Conservation (phyloP, 2,113 vertebrate species). For the Lampris megalopsis region DNA sequence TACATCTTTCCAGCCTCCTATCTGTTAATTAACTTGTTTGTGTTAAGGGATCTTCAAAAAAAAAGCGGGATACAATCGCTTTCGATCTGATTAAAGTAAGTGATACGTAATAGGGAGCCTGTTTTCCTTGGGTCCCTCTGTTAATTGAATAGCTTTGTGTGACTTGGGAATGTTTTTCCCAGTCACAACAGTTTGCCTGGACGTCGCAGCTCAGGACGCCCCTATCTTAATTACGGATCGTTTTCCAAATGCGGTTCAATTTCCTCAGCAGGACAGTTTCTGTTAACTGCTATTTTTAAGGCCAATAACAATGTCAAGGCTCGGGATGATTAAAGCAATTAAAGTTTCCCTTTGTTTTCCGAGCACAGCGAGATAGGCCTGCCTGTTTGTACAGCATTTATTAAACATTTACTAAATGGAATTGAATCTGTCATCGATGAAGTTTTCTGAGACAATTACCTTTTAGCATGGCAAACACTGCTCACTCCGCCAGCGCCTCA, state of each 20-base stretch:
- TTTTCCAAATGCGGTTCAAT: slow-evolving; percentile 87
- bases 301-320: slow-evolving; percentile 92
- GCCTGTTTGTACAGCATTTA: slow-evolving; percentile 94
- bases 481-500: slow-evolving; percentile 74
- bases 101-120: slow-evolving; percentile 82
- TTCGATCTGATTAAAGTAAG: slow-evolving; percentile 85
- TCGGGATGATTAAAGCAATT: slow-evolving; percentile 98
- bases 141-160: slow-evolving; percentile 86
- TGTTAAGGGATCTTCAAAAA: slow-evolving; percentile 79
- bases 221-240: slow-evolving; percentile 87
- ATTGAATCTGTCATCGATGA: slow-evolving; percentile 97
- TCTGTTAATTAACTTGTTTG: slow-evolving; percentile 85
- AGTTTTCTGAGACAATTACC: slow-evolving; percentile 90
- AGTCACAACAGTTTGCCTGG: slow-evolving; percentile 80
- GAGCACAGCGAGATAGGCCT: slow-evolving; percentile 85
- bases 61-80: slow-evolving; percentile 73
- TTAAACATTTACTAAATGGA: slow-evolving; percentile 95
- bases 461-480: slow-evolving; percentile 91
- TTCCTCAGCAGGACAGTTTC: slow-evolving; percentile 88
- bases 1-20: slow-evolving; percentile 81
- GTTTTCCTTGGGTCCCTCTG: slow-evolving; percentile 83
- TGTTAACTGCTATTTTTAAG: slow-evolving; percentile 93
- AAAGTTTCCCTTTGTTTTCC: slow-evolving; percentile 97
- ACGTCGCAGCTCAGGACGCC: slow-evolving; percentile 71
- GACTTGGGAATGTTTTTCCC: slow-evolving; percentile 79